Base-by-base conservation (phyloP, 2,888 invertebrate genomes). In the Trachelus stipa region DNA sequence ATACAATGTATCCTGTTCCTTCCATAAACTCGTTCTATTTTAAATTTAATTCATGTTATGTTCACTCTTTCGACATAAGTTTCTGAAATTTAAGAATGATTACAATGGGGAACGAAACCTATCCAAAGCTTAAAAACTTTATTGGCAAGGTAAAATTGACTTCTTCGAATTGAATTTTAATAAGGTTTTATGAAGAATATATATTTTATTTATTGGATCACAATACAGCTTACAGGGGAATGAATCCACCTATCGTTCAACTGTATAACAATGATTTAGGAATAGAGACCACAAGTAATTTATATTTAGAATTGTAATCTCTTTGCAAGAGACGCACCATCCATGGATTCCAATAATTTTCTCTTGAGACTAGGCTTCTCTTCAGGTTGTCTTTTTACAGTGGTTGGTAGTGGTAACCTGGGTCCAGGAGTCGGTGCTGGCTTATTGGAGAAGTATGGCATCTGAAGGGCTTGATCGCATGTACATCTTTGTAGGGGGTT, bases 391-490 rank as follows among this genome's bases (percentile, higher is more conserved):
- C 93, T 94, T 82, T 92, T 92, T 77, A 96, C 92, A 85, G 92
- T 93, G 31, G 94, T 93, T 1, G 97, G 97, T 88, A 96, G 92
- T 0, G 98, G 98, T 77, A 98, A 91, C 89, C 96, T 96, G n/a
- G 94, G 92, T 2, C 97, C 97, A 11, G 96, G 92, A 0, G 98
- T 96, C 0, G 98, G 98, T 11, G 96, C 94, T 4, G 98, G 99
- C 90, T 96, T 97, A 89, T 97, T 98, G 85, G 95, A 95, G 90
- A 99, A 99, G 90, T 97, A 99, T 0, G 96, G 93, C 97, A 98
- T 96, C 88, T 96, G 95, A 69, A 99, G 92, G 1, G 97, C 97
- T 90, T 97, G 95, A 34, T 96, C 94, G 88, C 98, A 97, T 71
- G 95, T 95, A 86, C 96, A 96, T 77, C 99, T 93, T 83, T 94